These are phyloP conservation scores for Mesoligia furuncula DNA, from an alignment of 2,888 invertebrate species.

Conservation along the genomic window DNA sequence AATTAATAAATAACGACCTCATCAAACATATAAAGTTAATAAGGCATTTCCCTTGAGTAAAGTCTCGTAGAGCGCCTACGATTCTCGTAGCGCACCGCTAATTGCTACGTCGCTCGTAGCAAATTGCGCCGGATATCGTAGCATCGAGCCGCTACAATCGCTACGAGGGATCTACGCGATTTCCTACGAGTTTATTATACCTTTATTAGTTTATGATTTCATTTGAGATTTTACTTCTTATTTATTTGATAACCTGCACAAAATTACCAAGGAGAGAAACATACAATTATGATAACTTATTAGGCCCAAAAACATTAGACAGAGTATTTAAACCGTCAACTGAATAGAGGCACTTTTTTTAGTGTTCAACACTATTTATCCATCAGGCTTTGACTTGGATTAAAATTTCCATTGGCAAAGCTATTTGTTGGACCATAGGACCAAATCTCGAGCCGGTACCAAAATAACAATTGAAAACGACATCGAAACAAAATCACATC, in stretches of 20 bases:
- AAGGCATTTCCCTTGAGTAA: constrained; percentile 12
- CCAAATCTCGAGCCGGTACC: not conserved
- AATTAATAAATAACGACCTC: constrained; percentile 12
- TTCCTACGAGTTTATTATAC: constrained; percentile 37
- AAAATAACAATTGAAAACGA: not conserved
- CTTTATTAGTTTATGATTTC: constrained; percentile 4
- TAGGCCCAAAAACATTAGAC: not conserved
- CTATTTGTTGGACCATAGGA: not conserved
- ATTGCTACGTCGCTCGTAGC: constrained; percentile 58
- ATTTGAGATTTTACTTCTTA: not conserved
- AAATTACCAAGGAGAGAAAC: not conserved
- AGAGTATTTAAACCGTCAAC: not conserved
- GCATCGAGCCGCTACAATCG: constrained; percentile 46
- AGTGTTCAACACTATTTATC: not conserved
- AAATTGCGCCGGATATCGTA: constrained; percentile 60
- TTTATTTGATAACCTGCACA: not conserved
- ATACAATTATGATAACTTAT: not conserved
- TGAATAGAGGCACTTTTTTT: not conserved
- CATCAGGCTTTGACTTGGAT: not conserved
- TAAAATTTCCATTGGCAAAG: not conserved
- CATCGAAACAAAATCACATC: constrained; percentile 3
- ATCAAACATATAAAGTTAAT: not conserved
- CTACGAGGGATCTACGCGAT: constrained; percentile 55
- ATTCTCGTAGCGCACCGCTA: constrained; percentile 48
- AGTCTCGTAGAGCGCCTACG: constrained; percentile 37